Conservation (phyloP, 2,113 vertebrate genomes). For the Etheostoma spectabile region DNA sequence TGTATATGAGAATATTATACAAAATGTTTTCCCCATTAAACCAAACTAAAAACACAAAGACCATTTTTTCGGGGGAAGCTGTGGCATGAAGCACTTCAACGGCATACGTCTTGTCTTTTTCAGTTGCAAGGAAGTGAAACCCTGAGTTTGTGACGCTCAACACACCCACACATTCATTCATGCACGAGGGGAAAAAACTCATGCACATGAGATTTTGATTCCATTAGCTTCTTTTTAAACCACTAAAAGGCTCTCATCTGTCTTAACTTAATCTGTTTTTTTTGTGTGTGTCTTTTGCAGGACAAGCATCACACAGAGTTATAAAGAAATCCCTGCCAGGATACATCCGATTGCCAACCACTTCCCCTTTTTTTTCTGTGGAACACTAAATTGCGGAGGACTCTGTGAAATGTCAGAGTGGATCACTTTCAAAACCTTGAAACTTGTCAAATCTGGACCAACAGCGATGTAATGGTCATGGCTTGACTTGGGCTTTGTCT, state of each 20-base stretch:
- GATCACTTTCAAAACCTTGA: constrained; percentile 19
- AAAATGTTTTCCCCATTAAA: background rate
- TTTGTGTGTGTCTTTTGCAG: constrained; percentile 36
- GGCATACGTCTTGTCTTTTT: background rate
- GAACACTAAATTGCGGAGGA: background rate
- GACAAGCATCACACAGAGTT: background rate
- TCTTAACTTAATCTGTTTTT: background rate
- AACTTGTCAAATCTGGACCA: constrained; percentile 22
- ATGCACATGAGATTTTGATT: background rate
- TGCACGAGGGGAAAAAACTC: background rate
- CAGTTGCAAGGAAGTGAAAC: constrained; percentile 71
- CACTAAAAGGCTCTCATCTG: background rate
- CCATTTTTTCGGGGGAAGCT: background rate
- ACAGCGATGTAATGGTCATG: background rate
- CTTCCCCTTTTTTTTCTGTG: constrained; percentile 30
- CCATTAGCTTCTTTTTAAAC: background rate
- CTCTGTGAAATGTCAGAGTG: constrained; percentile 20
- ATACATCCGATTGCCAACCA: constrained; percentile 11
- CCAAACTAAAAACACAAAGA: background rate
- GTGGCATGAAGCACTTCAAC: background rate
- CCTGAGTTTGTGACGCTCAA: constrained; percentile 8
- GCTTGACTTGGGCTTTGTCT: constrained; percentile 17
- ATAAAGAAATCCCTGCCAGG: background rate
- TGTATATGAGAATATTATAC: background rate
- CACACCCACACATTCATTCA: background rate